Conservation (phyloP, 2,113 vertebrate species). For the Cyprinus carpio region DNA sequence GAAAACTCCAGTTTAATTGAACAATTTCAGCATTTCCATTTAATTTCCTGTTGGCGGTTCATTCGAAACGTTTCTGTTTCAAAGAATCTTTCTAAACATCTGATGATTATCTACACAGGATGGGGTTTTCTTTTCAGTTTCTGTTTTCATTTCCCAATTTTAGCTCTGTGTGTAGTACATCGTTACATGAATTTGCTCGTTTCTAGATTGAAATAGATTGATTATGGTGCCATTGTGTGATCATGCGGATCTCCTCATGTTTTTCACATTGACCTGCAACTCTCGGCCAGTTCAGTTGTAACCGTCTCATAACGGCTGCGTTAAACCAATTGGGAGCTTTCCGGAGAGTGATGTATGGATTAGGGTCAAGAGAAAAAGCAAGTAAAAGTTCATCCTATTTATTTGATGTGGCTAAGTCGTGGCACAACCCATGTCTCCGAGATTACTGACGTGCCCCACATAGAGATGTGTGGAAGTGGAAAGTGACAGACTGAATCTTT, state of each 20-base stretch:
- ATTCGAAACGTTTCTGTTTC: neutral
- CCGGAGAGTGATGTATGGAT: constrained; percentile 13
- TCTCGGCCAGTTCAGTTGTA: neutral
- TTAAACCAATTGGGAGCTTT: constrained; percentile 9
- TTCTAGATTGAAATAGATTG: neutral
- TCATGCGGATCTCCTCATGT: neutral
- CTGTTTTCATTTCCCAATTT: neutral
- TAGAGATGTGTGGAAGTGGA: neutral
- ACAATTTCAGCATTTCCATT: neutral
- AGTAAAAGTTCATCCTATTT: constrained; percentile 54
- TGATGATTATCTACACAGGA: constrained; percentile 16
- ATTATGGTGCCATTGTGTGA: neutral
- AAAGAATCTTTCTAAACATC: neutral
- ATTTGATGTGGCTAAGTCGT: constrained; percentile 43
- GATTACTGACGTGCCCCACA: neutral
- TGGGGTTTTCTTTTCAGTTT: constrained; percentile 21
- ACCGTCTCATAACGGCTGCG: neutral
- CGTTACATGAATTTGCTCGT: neutral
- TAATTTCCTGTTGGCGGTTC: neutral
- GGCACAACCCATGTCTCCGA: neutral
- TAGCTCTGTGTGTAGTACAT: neutral
- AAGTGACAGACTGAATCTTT: neutral
- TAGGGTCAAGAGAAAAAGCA: constrained; percentile 40
- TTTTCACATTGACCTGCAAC: neutral
- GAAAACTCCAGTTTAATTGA: constrained; percentile 37